These are phyloP conservation scores for Astyanax mexicanus DNA, from an alignment of 2,797 vertebrate species.

Conservation along the genomic window DNA sequence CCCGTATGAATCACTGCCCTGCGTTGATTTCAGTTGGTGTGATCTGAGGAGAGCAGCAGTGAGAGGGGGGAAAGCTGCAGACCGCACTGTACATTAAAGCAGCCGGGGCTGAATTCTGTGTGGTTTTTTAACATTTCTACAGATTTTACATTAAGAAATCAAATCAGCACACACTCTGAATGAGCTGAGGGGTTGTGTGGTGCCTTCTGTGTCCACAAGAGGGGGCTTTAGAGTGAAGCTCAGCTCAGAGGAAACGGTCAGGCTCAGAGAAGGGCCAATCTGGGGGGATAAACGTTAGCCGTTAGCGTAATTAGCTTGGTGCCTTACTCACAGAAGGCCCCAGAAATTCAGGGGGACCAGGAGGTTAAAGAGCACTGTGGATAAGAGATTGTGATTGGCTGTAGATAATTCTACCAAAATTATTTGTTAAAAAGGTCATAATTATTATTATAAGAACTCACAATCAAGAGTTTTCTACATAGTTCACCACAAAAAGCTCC, in stretches of 20 bases:
- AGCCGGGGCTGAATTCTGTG: neutral
- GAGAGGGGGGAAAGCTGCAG: conserved; percentile 4
- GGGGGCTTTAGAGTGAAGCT: neutral
- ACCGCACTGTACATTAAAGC: neutral
- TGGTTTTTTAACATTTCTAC: neutral
- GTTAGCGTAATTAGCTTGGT: too few species aligned
- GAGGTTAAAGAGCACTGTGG: too few species aligned
- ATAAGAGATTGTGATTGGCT: too few species aligned
- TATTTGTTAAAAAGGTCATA: too few species aligned
- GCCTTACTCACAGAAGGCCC: too few species aligned
- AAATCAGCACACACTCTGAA: too few species aligned
- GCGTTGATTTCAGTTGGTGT: conserved; percentile 48
- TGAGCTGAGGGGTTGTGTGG: neutral
- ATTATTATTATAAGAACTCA: too few species aligned
- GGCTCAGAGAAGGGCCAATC: neutral
- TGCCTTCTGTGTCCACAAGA: conserved; percentile 37
- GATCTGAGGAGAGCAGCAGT: neutral
- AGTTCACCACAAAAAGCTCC: too few species aligned
- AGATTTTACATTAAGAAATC: neutral
- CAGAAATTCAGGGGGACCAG: too few species aligned
- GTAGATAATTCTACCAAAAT: too few species aligned
- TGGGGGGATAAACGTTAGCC: too few species aligned
- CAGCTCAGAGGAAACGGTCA: neutral
- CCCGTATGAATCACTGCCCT: conserved; percentile 71
- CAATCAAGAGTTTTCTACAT: too few species aligned